phyloP scores from a whole-genome alignment of 1,140 invertebrate species.

The Zophobas atratus region DNA sequence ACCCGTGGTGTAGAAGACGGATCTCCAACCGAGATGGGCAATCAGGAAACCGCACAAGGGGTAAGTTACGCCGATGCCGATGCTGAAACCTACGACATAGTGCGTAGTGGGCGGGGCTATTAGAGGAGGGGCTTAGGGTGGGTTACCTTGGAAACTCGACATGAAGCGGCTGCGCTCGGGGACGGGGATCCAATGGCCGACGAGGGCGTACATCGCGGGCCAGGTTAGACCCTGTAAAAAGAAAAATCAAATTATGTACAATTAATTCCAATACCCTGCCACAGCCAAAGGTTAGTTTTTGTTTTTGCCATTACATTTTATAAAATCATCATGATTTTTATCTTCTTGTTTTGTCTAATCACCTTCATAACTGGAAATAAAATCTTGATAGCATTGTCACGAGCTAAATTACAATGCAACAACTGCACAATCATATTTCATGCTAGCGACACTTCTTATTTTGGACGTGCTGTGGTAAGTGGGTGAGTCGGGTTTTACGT shows the following conservation, averaged over 20 bases:
- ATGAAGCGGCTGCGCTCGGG: constrained; percentile 83
- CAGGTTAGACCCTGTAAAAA: constrained; percentile 83
- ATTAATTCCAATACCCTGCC: too few relatives aligned
- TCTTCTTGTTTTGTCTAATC: too few relatives aligned
- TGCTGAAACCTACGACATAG: constrained; percentile 76
- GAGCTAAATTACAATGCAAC: too few relatives aligned
- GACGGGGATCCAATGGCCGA: constrained; percentile 88
- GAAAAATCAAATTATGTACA: not conserved
- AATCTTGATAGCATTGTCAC: too few relatives aligned
- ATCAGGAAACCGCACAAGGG: constrained; percentile 81
- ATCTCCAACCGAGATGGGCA: constrained; percentile 76
- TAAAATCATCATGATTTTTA: too few relatives aligned
- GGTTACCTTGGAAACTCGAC: constrained; percentile 81
- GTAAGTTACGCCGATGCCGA: constrained; percentile 82
- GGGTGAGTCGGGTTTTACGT: too few relatives aligned
- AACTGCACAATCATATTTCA: too few relatives aligned
- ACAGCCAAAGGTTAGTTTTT: too few relatives aligned
- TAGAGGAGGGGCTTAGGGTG: not conserved
- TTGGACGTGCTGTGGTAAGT: too few relatives aligned
- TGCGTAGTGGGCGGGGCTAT: not conserved
- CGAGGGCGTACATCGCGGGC: constrained; percentile 88
- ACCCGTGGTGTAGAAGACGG: constrained; percentile 81
- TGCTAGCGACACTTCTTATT: too few relatives aligned
- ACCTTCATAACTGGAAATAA: too few relatives aligned
- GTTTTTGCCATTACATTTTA: too few relatives aligned